Base-by-base conservation (phyloP, 2,888 invertebrate genomes). In the Drosophila austrosaltans region DNA sequence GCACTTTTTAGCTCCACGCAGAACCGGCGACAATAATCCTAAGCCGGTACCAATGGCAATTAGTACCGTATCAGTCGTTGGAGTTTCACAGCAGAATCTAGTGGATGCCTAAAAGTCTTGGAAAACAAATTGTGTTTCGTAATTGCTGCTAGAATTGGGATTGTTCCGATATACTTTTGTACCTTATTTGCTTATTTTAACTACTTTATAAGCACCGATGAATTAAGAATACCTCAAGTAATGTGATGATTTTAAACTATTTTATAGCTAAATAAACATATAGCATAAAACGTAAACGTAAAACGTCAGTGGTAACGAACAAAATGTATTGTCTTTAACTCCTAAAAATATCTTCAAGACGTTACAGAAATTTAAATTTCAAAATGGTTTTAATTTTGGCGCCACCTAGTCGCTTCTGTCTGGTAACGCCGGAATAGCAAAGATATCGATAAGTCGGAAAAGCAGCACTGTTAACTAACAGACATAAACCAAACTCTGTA, bases 1-100 rank as follows among this genome's bases (percentile, higher is more conserved):
- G 71, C 66, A 77, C 65, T 72, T 66, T 63, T 61, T 76, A 10
- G 56, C 53, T 62, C 63, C 30, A n/a, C 78, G 39, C 28, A 69
- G 12, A 1, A 64, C 63, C 20, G 25, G 7, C 1, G 57, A 28
- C 10, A 8, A 22, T 0, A 56, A 4, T 2, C 16, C 54, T 2
- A 53, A 58, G 12, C 16, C 10, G 5, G 44, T 48, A 20, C 56
- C 57, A 3, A n/a, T 44, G 1, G 10, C 32, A 7, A 10, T 39
- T 1, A 53, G 16, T n/a, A 36, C n/a, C 2, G 22, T 25, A 1
- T 25, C 53, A 16, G 48, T 42, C 1, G 28, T 61, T 1, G 75
- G 72, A 10, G 62, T 72, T 28, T 72, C 72, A 30, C 75, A 53
- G 2, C 69, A 72, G n/a, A 72, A 72, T 10, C 48, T 72, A 20